These are phyloP conservation scores for Hephaestus fuliginosus DNA, from an alignment of 2,797 vertebrate genomes.

Conservation along the genomic window DNA sequence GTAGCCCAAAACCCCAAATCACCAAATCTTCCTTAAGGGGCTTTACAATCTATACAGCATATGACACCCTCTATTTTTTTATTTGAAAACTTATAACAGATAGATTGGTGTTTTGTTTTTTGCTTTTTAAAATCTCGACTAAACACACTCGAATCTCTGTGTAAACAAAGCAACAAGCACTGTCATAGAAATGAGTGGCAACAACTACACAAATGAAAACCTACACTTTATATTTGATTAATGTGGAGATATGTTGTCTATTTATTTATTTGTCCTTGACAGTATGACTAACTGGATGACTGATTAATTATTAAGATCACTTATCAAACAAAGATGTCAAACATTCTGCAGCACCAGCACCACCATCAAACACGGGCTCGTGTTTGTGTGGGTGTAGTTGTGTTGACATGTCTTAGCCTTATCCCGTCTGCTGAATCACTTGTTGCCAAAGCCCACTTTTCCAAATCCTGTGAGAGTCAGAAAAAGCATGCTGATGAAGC, in stretches of 20 bases:
- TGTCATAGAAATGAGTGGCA: neutral
- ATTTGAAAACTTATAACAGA: neutral
- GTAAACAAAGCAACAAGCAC: neutral
- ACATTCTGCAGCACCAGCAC: neutral
- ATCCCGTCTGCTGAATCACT: constrained; percentile 32
- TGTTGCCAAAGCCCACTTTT: constrained; percentile 8
- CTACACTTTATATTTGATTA: neutral
- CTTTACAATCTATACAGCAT: neutral
- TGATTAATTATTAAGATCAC: neutral
- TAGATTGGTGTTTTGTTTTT: neutral
- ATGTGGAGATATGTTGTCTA: neutral
- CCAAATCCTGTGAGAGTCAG: neutral
- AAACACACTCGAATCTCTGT: neutral
- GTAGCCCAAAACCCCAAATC: neutral
- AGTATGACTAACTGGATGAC: neutral
- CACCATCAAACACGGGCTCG: constrained; percentile 1
- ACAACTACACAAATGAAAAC: neutral
- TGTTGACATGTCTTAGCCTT: constrained; percentile 7
- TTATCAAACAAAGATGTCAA: neutral
- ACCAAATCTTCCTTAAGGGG: neutral
- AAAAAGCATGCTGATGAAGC: constrained; percentile 1
- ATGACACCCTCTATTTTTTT: neutral
- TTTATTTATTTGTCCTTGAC: neutral
- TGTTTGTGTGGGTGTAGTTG: constrained; percentile 2
- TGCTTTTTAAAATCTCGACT: neutral